A percentile compares a stretch with the other conserved stretches of the same genome.
Evolutionary conservation across 92 coral and sea anemone species (phyloP).

Genomic region (Parazoanthus darwini): DNA sequence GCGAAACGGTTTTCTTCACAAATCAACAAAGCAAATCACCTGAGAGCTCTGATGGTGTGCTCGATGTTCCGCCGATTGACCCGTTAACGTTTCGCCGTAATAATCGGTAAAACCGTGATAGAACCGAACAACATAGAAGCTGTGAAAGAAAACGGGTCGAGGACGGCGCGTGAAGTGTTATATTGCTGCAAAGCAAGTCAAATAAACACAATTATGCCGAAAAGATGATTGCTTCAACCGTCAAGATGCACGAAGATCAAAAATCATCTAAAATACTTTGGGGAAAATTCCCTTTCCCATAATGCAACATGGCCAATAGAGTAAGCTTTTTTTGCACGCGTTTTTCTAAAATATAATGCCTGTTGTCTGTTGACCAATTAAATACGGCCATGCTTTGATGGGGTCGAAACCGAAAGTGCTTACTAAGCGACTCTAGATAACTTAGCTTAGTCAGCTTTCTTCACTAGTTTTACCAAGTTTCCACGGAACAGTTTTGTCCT

Average conservation of each 20-base stretch:
- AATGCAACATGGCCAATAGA: not conserved
- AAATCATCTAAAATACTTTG: not conserved
- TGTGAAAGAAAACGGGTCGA: not conserved
- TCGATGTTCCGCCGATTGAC: not conserved
- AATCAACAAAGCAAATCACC: too few relatives aligned
- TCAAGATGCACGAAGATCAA: too few relatives aligned
- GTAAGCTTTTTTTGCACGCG: not conserved
- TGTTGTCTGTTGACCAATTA: not conserved
- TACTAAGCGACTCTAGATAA: not conserved
- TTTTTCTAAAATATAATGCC: not conserved
- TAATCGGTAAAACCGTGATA: not conserved
- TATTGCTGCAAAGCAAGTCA: too few relatives aligned
- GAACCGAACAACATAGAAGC: not conserved
- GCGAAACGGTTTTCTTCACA: too few relatives aligned
- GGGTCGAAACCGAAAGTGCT: constrained; percentile 25
- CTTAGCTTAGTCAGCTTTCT: not conserved
- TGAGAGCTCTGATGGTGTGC: not conserved
- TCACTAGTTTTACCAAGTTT: not conserved
- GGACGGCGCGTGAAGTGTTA: not conserved
- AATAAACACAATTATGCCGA: too few relatives aligned
- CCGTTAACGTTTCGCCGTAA: too few relatives aligned
- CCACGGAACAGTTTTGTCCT: not conserved
- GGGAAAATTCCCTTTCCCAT: constrained; percentile 24
- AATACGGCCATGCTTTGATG: not conserved
- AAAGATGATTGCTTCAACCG: too few relatives aligned